Base-by-base conservation (phyloP, 2,113 vertebrate species). In the Condylura cristata region DNA sequence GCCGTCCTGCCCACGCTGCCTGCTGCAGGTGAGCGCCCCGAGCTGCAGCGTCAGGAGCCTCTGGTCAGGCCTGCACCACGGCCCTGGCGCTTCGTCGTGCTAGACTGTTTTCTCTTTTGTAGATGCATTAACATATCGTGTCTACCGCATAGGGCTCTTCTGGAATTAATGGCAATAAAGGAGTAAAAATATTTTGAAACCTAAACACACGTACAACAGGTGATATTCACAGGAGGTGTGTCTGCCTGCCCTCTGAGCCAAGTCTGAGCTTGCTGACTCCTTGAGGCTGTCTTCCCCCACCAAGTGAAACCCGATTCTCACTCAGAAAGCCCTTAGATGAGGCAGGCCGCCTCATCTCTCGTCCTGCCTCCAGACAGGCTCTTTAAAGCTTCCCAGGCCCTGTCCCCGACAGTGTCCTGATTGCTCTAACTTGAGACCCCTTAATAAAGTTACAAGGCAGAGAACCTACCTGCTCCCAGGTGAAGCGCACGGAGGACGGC, bases 401-500 rank as follows among this genome's bases (percentile, higher is more conserved):
- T n/a, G 8, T 30, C 24, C 44, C 20, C n/a, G 26, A 28, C 30
- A 41, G 18, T 5, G 20, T 58, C 14, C 16, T 9, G 37, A 26
- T 30, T 37, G 8, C 46, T 66, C 53, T 14, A 17, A 1, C 58
- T 20, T 0, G 17, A 79, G 32, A 41, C 32, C 20, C 16, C 37
- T 46, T n/a, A 37, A 37, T 34, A 44, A 30, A 8, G 16, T 28
- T 81, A 34, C 22, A 48, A 17, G 2, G 5, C 61, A 71, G 60
- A 61, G 60, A 51, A 44, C 71, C n/a, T 41, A 99, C 99, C 99
- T 99, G 99, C 44, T 99, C 99, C 99, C 99, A 99, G 0, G 99
- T 99, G 97, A 99, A 99, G 93, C 99, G 98, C 63, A 99, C 99
- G 0, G 99, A 99, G 5, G 99, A 99, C 0, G 99, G 99, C 5